Evolutionary conservation across 2,113 vertebrate genomes (phyloP).

Genomic region (Rhinoderma darwinii): DNA sequence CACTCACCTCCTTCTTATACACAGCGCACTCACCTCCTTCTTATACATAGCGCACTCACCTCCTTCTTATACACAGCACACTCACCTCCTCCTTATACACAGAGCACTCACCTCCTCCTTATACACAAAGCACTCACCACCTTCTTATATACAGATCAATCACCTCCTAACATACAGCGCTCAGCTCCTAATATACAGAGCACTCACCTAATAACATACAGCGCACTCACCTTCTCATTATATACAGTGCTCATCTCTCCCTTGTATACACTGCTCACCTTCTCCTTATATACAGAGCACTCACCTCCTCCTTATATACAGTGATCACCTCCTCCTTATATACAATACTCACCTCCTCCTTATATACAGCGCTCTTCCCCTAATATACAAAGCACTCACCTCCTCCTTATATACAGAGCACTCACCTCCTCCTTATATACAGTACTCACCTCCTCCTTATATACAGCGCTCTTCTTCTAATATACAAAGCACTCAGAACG

Average conservation of each 20-base stretch:
- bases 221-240: slow-evolving; percentile 60
- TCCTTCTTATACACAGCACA: neutral
- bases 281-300: neutral
- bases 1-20: no score
- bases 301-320: neutral
- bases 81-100: neutral
- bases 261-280: neutral
- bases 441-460: neutral
- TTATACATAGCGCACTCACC: neutral
- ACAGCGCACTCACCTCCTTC: no score
- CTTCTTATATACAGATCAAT: neutral
- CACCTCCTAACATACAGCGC: neutral
- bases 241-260: slow-evolving; percentile 40
- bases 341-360: neutral
- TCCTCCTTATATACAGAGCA: slow-evolving; percentile 58
- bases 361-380: neutral
- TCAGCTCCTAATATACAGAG: neutral
- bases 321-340: neutral
- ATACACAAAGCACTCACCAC: neutral
- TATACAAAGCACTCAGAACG: slow-evolving; percentile 27
- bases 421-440: neutral
- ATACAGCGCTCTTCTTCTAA: slow-evolving; percentile 60
- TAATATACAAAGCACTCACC: slow-evolving; percentile 58
- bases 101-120: neutral
- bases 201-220: slow-evolving; percentile 29